Base-by-base conservation (phyloP, 2,113 vertebrate genomes). In the Sceloporus tristichus region DNA sequence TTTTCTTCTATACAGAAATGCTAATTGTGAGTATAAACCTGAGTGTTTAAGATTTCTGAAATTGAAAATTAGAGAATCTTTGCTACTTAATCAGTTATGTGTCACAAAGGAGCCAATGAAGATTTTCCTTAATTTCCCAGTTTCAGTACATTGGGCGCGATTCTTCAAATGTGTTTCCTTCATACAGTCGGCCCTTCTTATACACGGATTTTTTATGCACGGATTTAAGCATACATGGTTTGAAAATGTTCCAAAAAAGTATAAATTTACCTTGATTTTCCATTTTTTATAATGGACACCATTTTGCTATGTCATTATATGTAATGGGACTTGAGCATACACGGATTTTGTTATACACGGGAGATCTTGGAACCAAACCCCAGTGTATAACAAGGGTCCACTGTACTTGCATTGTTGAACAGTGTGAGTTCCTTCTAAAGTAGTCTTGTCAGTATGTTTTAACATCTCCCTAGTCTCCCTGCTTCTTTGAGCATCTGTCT, bases 1-100 rank as follows among this genome's bases (percentile, higher is more conserved):
- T 3, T 99, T 99, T 94, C 97, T 99, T 91, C 98, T 99, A 38
- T 99, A 99, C 94, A 97, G 98, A 94, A 99, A 99, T 90, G 98
- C 98, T 91, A 99, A 95, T 91, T 93, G 97, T 98, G 89, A 98
- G 97, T 97, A 97, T 93, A 65, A 84, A 21, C 78, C 88, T 90
- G 54, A 68, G 86, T 85, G 66, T 91, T 54, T 89, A 90, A 89
- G n/a, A 68, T 82, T 82, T 54, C 76, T 40, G 14, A 78, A 77
- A 62, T 62, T 62, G n/a, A 38, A 38, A 19, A 25, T 21, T 82
- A 38, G 34, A 82, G 29, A 29, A 53, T 48, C 54, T 70, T 4
- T 77, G 56, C 14, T 56, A 13, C 68, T 88, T 56, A 81, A 74
- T 13, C 34, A 3, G 13, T 79, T 23, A n/a, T 21, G 27, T 53